A percentile compares a stretch with the other conserved stretches of the same genome.
Evolutionary conservation across 1,140 invertebrate species (phyloP).

Genomic region (Conus ventricosus): DNA sequence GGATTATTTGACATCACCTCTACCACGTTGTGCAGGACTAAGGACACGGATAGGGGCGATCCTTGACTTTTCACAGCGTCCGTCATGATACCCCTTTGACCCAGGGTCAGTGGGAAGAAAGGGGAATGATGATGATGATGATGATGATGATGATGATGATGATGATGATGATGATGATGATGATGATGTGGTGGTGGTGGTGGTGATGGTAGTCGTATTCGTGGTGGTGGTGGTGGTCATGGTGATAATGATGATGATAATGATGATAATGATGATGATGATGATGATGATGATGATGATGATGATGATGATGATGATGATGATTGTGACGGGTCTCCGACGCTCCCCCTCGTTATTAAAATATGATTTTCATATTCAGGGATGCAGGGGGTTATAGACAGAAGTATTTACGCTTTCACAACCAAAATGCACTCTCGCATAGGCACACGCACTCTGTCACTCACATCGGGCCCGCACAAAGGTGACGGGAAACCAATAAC

Average conservation of each 20-base stretch:
- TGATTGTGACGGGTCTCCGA: too few species aligned
- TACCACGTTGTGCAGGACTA: too few species aligned
- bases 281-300: constrained; percentile 33
- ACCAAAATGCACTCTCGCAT: too few species aligned
- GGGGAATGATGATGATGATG: not conserved
- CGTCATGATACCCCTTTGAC: not conserved
- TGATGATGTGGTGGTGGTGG: constrained; percentile 29
- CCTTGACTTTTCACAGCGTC: not conserved
- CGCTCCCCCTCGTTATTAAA: too few species aligned
- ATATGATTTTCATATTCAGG: too few species aligned
- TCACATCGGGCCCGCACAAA: too few species aligned
- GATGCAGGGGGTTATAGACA: too few species aligned
- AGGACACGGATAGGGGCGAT: too few species aligned
- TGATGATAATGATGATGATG: constrained; percentile 36
- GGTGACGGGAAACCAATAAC: too few species aligned
- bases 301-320: constrained; percentile 18
- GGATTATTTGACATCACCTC: too few species aligned
- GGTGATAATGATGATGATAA: constrained; percentile 28
- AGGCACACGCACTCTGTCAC: too few species aligned
- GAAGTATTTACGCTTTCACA: too few species aligned
- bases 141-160: constrained; percentile 35
- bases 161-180: constrained; percentile 35
- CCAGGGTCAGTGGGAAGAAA: not conserved
- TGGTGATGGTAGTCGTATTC: constrained; percentile 30
- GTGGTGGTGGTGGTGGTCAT: constrained; percentile 30